Percentiles rank a stretch among this genome's conserved stretches.
Conservation (phyloP, 2,113 vertebrate genomes). For the Corythornis vintsioides region DNA sequence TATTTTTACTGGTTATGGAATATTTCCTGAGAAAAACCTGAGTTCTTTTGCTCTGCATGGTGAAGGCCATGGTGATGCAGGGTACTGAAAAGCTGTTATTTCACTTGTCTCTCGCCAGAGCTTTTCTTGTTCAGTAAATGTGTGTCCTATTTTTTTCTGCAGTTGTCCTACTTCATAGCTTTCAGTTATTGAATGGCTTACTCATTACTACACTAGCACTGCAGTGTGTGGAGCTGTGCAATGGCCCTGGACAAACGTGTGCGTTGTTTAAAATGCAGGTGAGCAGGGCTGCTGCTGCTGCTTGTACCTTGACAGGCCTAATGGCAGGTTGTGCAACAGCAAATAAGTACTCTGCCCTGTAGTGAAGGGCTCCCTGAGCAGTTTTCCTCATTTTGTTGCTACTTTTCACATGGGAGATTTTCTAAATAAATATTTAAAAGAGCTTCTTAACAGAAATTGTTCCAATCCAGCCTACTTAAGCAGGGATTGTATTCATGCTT, state of each 20-base stretch:
- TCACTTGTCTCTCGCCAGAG: not conserved
- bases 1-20: not conserved
- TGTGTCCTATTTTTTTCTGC: not conserved
- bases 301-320: not conserved
- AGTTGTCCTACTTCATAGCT: constrained; percentile 7
- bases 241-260: not conserved
- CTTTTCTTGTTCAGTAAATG: not conserved
- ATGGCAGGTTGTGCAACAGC: not conserved
- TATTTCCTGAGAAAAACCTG: not conserved
- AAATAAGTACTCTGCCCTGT: not conserved
- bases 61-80: not conserved
- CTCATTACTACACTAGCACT: not conserved
- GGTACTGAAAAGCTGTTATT: not conserved
- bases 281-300: not conserved
- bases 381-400: not conserved
- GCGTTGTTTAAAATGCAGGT: not conserved
- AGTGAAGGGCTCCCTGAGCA: not conserved
- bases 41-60: not conserved
- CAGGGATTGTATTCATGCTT: constrained; percentile 56
- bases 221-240: not conserved
- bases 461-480: constrained; percentile 36
- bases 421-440: constrained; percentile 62
- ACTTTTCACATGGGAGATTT: constrained; percentile 47
- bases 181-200: not conserved
- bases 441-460: constrained; percentile 41